Percentiles rank a stretch among this genome's conserved stretches.
These are phyloP conservation scores for Cenopis cana DNA, from an alignment of 2,888 invertebrate genomes.

Conservation along the genomic window DNA sequence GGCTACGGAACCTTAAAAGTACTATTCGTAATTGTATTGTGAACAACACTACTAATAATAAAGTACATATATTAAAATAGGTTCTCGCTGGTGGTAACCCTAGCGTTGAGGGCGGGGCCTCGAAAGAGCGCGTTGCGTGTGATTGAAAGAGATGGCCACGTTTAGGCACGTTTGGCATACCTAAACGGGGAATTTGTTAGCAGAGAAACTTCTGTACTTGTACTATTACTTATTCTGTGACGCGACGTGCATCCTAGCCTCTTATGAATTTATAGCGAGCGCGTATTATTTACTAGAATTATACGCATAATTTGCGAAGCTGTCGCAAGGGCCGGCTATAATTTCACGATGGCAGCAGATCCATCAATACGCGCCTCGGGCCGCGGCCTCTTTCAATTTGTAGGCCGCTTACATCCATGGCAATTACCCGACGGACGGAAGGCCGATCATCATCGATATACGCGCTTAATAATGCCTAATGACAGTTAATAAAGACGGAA, in stretches of 20 bases:
- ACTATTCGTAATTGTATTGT: too few species aligned
- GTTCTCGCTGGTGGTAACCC: too few species aligned
- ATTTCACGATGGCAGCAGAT: conserved; percentile 83
- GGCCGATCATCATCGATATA: conserved; percentile 82
- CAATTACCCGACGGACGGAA: conserved; percentile 82
- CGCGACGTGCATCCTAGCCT: conserved; percentile 55
- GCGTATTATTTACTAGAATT: conserved; percentile 83
- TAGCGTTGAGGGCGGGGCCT: too few species aligned
- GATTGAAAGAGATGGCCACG: too few species aligned
- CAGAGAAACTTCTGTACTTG: too few species aligned
- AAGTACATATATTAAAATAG: too few species aligned
- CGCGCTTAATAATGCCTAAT: conserved; percentile 83
- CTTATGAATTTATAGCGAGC: conserved; percentile 77
- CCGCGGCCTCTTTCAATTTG: conserved; percentile 84
- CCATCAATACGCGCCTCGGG: conserved; percentile 82
- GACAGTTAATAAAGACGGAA: conserved; percentile 83
- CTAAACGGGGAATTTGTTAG: too few species aligned
- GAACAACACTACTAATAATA: too few species aligned
- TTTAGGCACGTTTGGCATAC: too few species aligned
- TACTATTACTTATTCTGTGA: too few species aligned
- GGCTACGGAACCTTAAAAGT: too few species aligned
- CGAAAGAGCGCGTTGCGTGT: too few species aligned
- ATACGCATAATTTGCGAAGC: conserved; percentile 85
- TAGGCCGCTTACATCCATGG: conserved; percentile 80
- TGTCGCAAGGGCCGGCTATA: conserved; percentile 83